phyloP scores from a whole-genome alignment of 2,888 invertebrate species.

The Acronicta leporina region DNA sequence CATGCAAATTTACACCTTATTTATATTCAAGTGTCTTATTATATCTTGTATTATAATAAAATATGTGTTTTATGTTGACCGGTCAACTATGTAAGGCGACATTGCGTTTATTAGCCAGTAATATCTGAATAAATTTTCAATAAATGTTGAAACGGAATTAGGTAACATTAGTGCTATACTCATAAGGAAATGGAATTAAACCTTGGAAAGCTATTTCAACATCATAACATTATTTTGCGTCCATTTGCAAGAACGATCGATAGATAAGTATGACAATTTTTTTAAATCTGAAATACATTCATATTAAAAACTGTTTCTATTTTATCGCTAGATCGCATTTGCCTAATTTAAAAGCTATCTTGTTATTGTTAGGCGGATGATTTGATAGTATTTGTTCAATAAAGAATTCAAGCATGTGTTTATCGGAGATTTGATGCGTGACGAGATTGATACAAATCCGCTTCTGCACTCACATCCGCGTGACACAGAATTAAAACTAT shows the following conservation, averaged over 20 bases:
- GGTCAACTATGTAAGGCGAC: constrained; percentile 24
- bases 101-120: constrained; percentile 27
- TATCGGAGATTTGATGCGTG: no score
- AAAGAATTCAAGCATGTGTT: no score
- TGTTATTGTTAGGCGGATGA: no score
- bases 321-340: no score
- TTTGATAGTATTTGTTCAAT: no score
- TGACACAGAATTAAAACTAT: no score
- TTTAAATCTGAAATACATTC: neutral
- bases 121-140: constrained; percentile 35
- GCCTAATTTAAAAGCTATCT: no score
- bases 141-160: constrained; percentile 30
- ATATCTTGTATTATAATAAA: constrained; percentile 34
- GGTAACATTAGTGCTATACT: constrained; percentile 19
- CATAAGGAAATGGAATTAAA: constrained; percentile 16
- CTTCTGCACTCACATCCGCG: no score
- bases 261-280: no score
- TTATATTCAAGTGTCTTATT: constrained; percentile 35
- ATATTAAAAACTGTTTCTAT: neutral
- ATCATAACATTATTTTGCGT: neutral
- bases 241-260: neutral
- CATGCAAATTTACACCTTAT: constrained; percentile 12
- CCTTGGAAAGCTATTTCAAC: neutral
- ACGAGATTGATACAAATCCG: no score
- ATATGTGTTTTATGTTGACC: constrained; percentile 34